Base-by-base conservation (phyloP, 2,888 invertebrate genomes). In the Hoplodrina ambigua region DNA sequence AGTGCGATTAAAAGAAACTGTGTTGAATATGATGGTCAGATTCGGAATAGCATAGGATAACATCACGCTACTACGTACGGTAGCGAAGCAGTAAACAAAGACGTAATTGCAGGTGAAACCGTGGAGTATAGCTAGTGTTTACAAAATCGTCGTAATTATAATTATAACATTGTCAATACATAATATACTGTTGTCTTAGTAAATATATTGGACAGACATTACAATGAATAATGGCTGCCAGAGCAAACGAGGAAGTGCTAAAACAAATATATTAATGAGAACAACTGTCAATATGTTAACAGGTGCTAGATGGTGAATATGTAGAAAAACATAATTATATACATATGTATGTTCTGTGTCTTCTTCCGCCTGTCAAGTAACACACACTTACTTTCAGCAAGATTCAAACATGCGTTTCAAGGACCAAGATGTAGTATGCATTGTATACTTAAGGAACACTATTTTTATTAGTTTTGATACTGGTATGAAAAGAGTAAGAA, bases 191-290 rank as follows among this genome's bases (percentile, higher is more conserved):
- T 69, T 52, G 49, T 56, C 50, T 37, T 41, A 66, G 66, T 46
- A 65, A 44, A 66, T 66, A 64, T 13, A 69, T 75, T 30, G 37
- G 55, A 53, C 56, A 60, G 64, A 52, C 25, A 33, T 75, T 75
- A 49, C 41, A 63, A 64, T 80, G 70, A 78, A 52, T 75, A 67
- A 81, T 80, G 56, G n/a, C 20, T 8, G 25, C 19, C 30, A 41
- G 10, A 33, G 54, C 64, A 25, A 70, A 81, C 41, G 19, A 72
- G 78, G 68, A 81, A 79, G 72, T 81, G 37, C 30, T 54, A 50
- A 66, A 72, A 68, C 59, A 77, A 79, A 79, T 77, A 69, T 54
- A 69, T 76, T 55, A 68, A 60, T 69, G 60, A 44, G 52, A 71
- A 60, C 61, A 64, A 54, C 53, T 62, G 72, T 57, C 44, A 10